Evolutionary conservation across 2,797 vertebrate species (phyloP).

Genomic region (Onychomys arenicola): DNA sequence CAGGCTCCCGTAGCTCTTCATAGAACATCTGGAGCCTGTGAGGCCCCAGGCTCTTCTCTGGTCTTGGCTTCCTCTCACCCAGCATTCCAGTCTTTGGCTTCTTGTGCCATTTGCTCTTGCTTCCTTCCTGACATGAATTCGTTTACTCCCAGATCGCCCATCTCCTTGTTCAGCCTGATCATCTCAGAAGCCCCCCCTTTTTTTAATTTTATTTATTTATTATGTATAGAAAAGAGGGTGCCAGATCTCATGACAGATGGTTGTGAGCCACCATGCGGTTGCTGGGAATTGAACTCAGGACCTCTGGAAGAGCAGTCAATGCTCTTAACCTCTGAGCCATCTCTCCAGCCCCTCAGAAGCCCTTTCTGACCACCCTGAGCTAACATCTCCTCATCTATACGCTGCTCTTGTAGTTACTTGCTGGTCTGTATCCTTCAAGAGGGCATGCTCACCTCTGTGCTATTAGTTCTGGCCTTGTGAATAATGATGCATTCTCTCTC

Average conservation of each 20-base stretch:
- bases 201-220: no score
- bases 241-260: no score
- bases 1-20: background rate
- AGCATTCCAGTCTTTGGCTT: background rate
- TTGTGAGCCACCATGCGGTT: no score
- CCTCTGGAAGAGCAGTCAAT: no score
- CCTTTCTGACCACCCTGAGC: background rate
- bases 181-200: no score
- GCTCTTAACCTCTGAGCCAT: no score
- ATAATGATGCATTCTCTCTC: background rate
- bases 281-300: no score
- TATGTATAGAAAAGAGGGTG: no score
- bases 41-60: background rate
- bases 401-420: background rate
- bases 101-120: background rate
- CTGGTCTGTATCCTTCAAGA: background rate
- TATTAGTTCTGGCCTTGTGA: background rate
- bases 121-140: background rate
- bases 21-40: no score
- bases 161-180: background rate
- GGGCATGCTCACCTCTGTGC: background rate
- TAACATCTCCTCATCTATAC: background rate
- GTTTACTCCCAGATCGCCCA: background rate
- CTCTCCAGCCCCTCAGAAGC: no score
- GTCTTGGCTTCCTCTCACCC: background rate